These are phyloP conservation scores for Tragulus kanchil DNA, from an alignment of 2,113 vertebrate genomes.

Conservation along the genomic window DNA sequence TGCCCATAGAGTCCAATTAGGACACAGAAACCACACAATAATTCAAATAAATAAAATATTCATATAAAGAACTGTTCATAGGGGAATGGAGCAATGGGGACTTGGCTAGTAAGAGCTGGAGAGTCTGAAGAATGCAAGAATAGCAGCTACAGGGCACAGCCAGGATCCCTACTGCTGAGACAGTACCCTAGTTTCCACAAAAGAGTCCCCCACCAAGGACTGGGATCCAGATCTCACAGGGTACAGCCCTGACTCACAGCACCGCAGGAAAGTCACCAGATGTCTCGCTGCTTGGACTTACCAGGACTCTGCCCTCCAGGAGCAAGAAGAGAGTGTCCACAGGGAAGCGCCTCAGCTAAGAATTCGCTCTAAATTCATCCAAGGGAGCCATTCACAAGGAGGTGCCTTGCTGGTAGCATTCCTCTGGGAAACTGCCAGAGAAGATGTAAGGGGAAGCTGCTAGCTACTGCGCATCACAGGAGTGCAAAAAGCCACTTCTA, in stretches of 20 bases:
- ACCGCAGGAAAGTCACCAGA: neutral
- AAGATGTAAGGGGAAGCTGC: neutral
- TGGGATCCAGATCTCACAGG: neutral
- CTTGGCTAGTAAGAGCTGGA: neutral
- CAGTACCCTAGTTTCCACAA: neutral
- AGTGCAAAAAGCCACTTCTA: neutral
- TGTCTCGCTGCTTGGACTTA: neutral
- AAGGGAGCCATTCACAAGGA: neutral
- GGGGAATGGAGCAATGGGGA: neutral
- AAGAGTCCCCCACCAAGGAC: neutral
- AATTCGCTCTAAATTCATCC: neutral
- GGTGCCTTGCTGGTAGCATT: neutral
- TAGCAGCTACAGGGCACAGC: neutral
- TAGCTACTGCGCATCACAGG: neutral
- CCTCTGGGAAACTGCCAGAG: neutral
- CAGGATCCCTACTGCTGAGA: neutral
- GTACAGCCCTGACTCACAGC: neutral
- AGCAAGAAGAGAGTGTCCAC: neutral
- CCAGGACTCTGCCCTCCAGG: neutral
- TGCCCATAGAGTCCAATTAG: neutral
- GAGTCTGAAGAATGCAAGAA: neutral
- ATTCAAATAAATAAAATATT: neutral
- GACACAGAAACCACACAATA: neutral
- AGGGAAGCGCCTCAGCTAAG: neutral
- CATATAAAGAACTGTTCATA: slow-evolving; percentile 31